Percentiles rank a stretch among this genome's conserved stretches.
phyloP scores from a whole-genome alignment of 2,797 vertebrate species.

The Heliangelus exortis region DNA sequence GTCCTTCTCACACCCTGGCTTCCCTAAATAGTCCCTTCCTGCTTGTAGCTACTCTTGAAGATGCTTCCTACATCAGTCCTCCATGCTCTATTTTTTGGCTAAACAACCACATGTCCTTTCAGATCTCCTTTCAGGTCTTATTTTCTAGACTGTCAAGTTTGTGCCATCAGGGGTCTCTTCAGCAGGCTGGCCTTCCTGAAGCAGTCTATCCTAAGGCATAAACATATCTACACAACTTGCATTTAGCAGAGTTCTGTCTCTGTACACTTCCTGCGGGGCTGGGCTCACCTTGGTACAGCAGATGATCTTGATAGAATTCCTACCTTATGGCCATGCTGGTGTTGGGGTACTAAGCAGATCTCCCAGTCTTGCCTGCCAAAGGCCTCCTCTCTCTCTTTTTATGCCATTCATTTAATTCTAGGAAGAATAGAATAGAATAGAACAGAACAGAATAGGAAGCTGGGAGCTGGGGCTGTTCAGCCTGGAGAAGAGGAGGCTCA shows the following conservation, averaged over 20 bases:
- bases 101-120: not conserved
- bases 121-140: not conserved
- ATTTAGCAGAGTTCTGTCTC: not conserved
- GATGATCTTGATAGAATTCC: not conserved
- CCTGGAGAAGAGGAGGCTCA: no score
- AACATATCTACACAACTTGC: not conserved
- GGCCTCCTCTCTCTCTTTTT: not conserved
- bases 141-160: not conserved
- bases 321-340: not conserved
- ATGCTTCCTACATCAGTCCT: not conserved
- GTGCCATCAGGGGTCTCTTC: not conserved
- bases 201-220: not conserved
- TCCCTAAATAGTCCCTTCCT: not conserved
- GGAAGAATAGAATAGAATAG: not conserved
- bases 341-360: not conserved
- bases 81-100: not conserved
- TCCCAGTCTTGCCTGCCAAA: not conserved
- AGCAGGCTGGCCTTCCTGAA: not conserved
- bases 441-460: no score
- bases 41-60: not conserved
- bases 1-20: not conserved
- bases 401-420: not conserved
- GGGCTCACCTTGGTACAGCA: not conserved
- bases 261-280: not conserved
- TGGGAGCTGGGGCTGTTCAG: no score